Percentiles rank a stretch among this genome's conserved stretches.
Evolutionary conservation across 2,888 invertebrate species (phyloP).

Genomic region (Rhamnusium bicolor): DNA sequence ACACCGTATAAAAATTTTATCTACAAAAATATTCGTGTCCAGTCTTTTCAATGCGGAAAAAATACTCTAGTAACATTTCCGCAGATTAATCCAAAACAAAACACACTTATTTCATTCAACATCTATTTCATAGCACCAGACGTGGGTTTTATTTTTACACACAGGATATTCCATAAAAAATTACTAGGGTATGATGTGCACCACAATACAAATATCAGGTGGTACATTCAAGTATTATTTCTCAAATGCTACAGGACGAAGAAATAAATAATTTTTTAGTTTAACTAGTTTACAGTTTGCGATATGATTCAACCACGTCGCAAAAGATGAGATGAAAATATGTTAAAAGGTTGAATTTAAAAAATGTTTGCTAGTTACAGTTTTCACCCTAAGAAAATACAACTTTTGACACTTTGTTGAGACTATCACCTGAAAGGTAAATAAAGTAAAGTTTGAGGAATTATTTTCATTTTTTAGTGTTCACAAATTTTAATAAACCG

Average conservation of each 20-base stretch:
- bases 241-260: background rate
- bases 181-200: slow-evolving; percentile 8
- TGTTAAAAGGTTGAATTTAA: background rate
- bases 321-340: background rate
- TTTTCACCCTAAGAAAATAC: no score
- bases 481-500: no score
- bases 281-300: background rate
- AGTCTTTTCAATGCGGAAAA: background rate
- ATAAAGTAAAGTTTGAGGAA: background rate
- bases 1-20: background rate
- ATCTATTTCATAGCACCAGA: background rate
- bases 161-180: slow-evolving; percentile 1
- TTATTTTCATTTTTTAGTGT: background rate
- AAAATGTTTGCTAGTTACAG: no score
- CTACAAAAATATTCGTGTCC: slow-evolving; percentile 15
- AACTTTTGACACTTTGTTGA: background rate
- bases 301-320: background rate
- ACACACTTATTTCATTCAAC: background rate
- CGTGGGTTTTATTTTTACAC: background rate
- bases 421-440: background rate
- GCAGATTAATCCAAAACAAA: background rate
- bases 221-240: background rate
- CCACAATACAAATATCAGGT: background rate
- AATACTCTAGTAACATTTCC: slow-evolving; percentile 10
- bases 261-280: background rate